Base-by-base conservation (phyloP, 2,797 vertebrate species). In the Lates japonicus region DNA sequence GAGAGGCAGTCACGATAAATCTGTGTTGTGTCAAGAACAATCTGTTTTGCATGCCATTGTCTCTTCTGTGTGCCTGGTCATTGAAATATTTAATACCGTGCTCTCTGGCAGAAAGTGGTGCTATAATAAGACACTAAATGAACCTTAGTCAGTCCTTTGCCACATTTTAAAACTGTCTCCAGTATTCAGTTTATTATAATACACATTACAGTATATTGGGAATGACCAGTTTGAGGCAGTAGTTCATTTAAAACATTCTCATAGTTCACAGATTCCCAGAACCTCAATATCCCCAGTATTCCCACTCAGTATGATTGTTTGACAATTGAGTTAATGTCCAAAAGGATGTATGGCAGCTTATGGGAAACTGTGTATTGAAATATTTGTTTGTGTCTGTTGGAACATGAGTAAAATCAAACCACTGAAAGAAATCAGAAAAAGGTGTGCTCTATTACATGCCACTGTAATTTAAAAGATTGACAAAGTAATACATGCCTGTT, bases 21-120 rank as follows among this genome's bases (percentile, higher is more conserved):
- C 80, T 74, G 81, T 79, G 59, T 69, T 54, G 83, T 73, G 74
- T 83, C 83, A 74, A 67, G 72, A 86, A 65, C 71, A 82, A 67
- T 83, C 48, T 83, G 74, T 35, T 84, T 77, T 81, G 81, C 64
- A 31, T 70, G 79, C 42, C 70, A 54, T 73, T 69, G 73, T 72
- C 76, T 85, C 69, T 49, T 58, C 58, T 46, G 74, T 67, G 67
- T 41, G 51, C 42, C 48, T 61, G 57, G 58, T 82, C 76, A 78
- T 84, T 87, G 74, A 83, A 89, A 84, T 78, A 82, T 87, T 82
- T 83, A 90, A 88, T 62, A 67, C 52, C 33, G 48, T 54, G 65
- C 74, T 84, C 71, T 80, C 48, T 70, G 60, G 76, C 54, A 57
- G 77, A 49, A 63, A 41, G 59, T 66, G 41, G 20, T 41, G 60